A percentile compares a stretch with the other conserved stretches of the same genome.
Conservation (phyloP, 2,888 invertebrate genomes). For the Plemyria rubiginata region DNA sequence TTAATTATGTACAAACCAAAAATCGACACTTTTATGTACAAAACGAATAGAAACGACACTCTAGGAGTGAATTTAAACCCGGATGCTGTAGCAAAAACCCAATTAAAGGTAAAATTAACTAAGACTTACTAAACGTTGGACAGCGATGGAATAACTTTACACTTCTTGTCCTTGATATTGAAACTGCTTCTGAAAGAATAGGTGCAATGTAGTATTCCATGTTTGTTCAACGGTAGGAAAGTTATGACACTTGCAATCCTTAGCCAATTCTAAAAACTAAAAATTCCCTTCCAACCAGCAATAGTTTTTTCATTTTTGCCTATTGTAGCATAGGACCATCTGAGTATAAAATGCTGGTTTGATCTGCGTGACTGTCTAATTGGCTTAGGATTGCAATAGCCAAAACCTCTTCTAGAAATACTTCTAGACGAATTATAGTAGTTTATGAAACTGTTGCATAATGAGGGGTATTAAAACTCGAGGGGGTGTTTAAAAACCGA, state of each 20-base stretch:
- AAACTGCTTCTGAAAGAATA: slow-evolving; percentile 6
- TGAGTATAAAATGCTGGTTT: too few relatives aligned
- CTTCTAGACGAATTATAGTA: slow-evolving; percentile 15
- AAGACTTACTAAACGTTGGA: slow-evolving; percentile 15
- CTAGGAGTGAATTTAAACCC: slow-evolving; percentile 10
- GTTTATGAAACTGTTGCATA: too few relatives aligned
- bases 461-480: too few relatives aligned
- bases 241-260: background rate
- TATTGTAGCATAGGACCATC: too few relatives aligned
- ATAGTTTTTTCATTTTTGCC: too few relatives aligned
- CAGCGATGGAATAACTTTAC: slow-evolving; percentile 11
- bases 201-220: slow-evolving; percentile 10
- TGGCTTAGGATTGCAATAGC: background rate
- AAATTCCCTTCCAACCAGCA: too few relatives aligned
- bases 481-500: too few relatives aligned
- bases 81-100: slow-evolving; percentile 9
- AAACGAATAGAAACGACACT: slow-evolving; percentile 27
- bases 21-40: slow-evolving; percentile 24
- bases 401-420: slow-evolving; percentile 10
- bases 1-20: slow-evolving; percentile 20
- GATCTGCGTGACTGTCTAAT: background rate
- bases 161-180: background rate
- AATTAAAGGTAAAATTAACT: slow-evolving; percentile 11
- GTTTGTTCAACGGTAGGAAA: slow-evolving; percentile 5
- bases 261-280: slow-evolving; percentile 1